Conservation (phyloP, 2,113 vertebrate genomes). For the Anseranas semipalmata region DNA sequence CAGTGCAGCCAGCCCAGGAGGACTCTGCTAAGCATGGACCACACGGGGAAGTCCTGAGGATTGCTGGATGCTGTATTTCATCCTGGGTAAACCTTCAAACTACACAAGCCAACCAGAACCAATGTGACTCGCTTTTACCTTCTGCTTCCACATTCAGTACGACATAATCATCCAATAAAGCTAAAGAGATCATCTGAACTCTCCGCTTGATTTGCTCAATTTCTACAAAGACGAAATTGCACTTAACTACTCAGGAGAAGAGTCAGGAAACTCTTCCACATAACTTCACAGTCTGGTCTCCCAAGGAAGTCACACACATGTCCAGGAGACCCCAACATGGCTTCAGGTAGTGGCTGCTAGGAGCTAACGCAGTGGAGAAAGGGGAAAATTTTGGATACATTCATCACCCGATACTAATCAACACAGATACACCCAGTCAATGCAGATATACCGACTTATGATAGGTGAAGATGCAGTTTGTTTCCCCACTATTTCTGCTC, state of each 20-base stretch:
- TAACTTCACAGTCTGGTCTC: neutral
- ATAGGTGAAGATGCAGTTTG: neutral
- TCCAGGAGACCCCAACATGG: neutral
- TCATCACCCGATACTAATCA: neutral
- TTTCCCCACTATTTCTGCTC: neutral
- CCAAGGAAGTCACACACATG: neutral
- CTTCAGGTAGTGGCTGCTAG: neutral
- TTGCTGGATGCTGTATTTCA: neutral
- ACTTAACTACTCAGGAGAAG: neutral
- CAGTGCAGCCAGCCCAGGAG: neutral
- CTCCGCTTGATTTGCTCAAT: neutral
- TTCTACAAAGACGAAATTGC: neutral
- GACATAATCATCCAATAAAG: neutral
- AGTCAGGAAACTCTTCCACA: neutral
- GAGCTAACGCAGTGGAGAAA: neutral
- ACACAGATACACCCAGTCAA: neutral
- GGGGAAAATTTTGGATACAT: neutral
- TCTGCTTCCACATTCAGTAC: neutral
- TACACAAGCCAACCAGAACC: neutral
- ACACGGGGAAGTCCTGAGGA: neutral
- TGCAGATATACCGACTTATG: neutral
- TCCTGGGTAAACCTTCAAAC: rapidly evolving
- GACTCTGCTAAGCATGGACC: neutral
- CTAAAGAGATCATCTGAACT: neutral
- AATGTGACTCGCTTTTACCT: neutral